These are phyloP conservation scores for Scophthalmus maximus DNA, from an alignment of 2,113 vertebrate genomes.

Conservation along the genomic window DNA sequence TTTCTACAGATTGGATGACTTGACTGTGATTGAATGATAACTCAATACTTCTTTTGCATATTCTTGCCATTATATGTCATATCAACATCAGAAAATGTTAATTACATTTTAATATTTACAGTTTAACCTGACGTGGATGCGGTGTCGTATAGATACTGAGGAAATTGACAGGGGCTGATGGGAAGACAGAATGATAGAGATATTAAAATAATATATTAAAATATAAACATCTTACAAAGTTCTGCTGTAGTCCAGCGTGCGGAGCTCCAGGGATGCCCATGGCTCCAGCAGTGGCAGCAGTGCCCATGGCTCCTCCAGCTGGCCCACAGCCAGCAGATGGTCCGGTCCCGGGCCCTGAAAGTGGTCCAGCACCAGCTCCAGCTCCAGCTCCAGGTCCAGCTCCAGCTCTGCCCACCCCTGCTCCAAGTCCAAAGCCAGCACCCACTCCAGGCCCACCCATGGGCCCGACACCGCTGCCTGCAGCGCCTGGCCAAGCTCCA, in stretches of 20 bases:
- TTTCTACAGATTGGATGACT: too few species aligned
- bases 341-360: slow-evolving; percentile 25
- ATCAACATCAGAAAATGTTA: too few species aligned
- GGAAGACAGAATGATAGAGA: neutral
- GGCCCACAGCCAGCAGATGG: slow-evolving; percentile 12
- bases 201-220: neutral
- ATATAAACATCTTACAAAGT: slow-evolving; percentile 86
- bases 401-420: too few species aligned
- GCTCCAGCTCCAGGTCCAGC: neutral
- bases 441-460: slow-evolving; percentile 4
- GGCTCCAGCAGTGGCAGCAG: slow-evolving; percentile 76
- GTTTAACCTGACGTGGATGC: too few species aligned
- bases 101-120: too few species aligned
- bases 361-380: neutral
- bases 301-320: slow-evolving; percentile 58
- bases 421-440: neutral
- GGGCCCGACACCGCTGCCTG: neutral
- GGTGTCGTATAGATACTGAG: neutral
- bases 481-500: slow-evolving; percentile 5
- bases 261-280: slow-evolving; percentile 64
- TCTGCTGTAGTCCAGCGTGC: slow-evolving; percentile 61
- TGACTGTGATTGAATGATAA: too few species aligned
- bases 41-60: too few species aligned
- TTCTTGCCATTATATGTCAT: too few species aligned
- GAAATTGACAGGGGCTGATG: neutral